Base-by-base conservation (phyloP, 1,140 invertebrate genomes). In the Euborellia annulipes region DNA sequence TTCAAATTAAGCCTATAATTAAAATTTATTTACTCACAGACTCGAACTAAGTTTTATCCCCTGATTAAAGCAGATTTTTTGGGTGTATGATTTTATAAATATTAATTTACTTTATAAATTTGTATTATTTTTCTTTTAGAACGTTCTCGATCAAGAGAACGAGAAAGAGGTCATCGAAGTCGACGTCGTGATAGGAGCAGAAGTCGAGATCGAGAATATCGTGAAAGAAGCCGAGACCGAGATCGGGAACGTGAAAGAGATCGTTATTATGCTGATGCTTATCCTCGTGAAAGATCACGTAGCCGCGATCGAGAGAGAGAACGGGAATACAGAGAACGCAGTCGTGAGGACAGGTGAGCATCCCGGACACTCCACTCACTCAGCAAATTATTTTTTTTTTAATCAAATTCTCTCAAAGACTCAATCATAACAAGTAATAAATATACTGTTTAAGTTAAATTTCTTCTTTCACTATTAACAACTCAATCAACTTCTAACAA, bases 131-230 rank as follows among this genome's bases (percentile, higher is more conserved):
- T 48, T 50, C 14, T 63, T 65, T 1, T 51, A 72, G 73, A 75
- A 51, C 72, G 86, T 17, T 90, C 85, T 0, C 65, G 77, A 51
- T 81, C 78, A 2, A 72, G 88, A 41, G 84, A 90, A 39, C 66
- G 87, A 46, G 88, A 77, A 55, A 75, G 69, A 59, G 73, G 61
- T 54, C 73, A 72, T 52, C 64, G 78, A 46, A 70, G 75, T 47
- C 54, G 59, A 17, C 67, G 80, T 7, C 69, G 85, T 1, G 84
- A 87, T n/a, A 66, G 85, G 42, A 86, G 83, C 17, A 71, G 83
- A 20, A 82, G 82, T 45, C 69, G 85, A 2, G 86, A 88, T 57
- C 62, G 85, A 7, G 83, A 85, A 21, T 74, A 75, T 43, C 62
- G 77, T 30, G 76, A 78, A 45, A 67, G 85, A 45, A 82, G 78